Evolutionary conservation across 2,797 vertebrate species (phyloP).

Genomic region (Nannoperca obscura): DNA sequence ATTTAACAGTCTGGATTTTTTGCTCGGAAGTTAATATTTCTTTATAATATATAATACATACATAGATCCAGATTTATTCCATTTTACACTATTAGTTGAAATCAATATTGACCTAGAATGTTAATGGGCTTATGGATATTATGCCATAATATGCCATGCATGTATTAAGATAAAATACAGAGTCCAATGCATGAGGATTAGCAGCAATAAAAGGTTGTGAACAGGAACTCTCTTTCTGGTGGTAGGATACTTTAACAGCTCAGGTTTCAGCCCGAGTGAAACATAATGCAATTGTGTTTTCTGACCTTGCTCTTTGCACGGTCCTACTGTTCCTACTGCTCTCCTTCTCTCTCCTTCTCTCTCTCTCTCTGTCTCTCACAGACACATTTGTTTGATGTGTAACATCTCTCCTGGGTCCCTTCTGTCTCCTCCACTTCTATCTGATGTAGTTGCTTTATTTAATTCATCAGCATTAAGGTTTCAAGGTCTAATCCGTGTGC

Average conservation of each 20-base stretch:
- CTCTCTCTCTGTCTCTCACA: neutral
- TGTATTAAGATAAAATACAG: slow-evolving; percentile 1
- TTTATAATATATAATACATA: neutral
- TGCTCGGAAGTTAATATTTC: neutral
- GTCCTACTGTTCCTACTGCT: slow-evolving; percentile 44
- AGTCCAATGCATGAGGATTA: slow-evolving; percentile 48
- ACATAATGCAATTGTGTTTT: slow-evolving; percentile 77
- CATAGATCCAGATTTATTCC: neutral
- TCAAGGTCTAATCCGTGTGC: slow-evolving; percentile 21
- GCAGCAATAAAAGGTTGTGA: slow-evolving; percentile 53
- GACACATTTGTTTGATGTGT: slow-evolving; percentile 35
- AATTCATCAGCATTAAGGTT: slow-evolving; percentile 51
- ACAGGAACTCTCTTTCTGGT: slow-evolving; percentile 60
- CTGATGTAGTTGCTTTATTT: slow-evolving; percentile 58
- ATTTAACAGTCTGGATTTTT: neutral
- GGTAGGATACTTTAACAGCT: slow-evolving; percentile 65
- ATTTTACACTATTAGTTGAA: slow-evolving; percentile 7
- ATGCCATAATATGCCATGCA: slow-evolving; percentile 38
- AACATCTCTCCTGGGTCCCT: slow-evolving; percentile 32
- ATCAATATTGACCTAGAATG: neutral
- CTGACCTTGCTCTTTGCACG: slow-evolving; percentile 72
- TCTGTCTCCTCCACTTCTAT: slow-evolving; percentile 35
- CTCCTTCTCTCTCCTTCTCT: neutral
- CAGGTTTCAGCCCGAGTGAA: slow-evolving; percentile 80
- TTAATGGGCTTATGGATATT: slow-evolving; percentile 29